Evolutionary conservation across 2,113 vertebrate species (phyloP), one percentile per base, ranked within the genome.

Genomic region (Oreochromis niloticus): DNA sequence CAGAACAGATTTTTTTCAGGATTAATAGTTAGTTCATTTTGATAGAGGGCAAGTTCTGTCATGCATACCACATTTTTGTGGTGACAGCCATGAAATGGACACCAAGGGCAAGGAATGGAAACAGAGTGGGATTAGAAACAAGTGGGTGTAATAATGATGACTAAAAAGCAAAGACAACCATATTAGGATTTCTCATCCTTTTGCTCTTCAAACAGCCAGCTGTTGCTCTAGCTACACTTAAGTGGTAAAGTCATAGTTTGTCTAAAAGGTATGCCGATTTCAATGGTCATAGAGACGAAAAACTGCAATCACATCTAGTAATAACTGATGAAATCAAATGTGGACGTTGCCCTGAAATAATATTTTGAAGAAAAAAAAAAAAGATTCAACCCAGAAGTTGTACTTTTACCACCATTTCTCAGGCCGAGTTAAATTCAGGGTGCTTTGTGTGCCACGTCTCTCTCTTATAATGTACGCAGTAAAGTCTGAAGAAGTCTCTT

Each of bases 131-230:
- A 78, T 17, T 50, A 75, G 43, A 75, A 75, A 52, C 0, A 52
- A 50, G 73, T 34, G 27, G 73, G 73, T 52, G 73, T 2, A 48
- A 78, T 78, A 78, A 78, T n/a, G 73, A 52, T 78, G 73, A 50
- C 16, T 52, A 78, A 78, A 78, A 78, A 78, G 27, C 27, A 78
- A 78, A 78, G 46, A 52, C 0, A 78, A 78, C 73, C 73, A 34
- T 78, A 34, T 50, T 78, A 78, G 43, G 71, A 32, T 78, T 48
- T 78, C 43, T 50, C 16, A 3, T 78, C 10, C 10, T 50, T 27
- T 75, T 32, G 43, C 6, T 32, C 71, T 50, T 7, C 71, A 17
- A 32, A 78, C 41, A 78, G 43, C 24, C 0, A 50, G 71, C 43
- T 50, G 43, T 19, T 78, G 22, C 6, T 78, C 43, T 50, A 78